phyloP scores from a whole-genome alignment of 2,888 invertebrate species.

The Tenthredo amoena region DNA sequence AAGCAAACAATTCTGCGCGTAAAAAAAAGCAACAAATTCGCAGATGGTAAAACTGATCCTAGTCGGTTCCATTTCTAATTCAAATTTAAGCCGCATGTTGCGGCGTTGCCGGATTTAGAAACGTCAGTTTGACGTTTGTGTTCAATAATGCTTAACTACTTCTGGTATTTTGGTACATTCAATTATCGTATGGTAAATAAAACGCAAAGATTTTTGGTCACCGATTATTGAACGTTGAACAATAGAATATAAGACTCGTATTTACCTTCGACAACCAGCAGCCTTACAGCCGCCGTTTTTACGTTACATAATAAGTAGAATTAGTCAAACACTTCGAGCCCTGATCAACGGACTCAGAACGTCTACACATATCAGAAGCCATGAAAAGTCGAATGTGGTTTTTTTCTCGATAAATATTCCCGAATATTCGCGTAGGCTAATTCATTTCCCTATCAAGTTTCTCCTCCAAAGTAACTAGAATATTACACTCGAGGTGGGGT shows the following conservation, averaged over 20 bases:
- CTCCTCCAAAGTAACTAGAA: neutral
- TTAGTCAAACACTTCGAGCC: neutral
- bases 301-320: slow-evolving; percentile 33
- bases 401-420: neutral
- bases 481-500: slow-evolving; percentile 4
- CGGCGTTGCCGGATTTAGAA: slow-evolving; percentile 9
- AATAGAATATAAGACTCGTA: neutral
- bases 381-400: neutral
- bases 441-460: slow-evolving; percentile 2
- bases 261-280: slow-evolving; percentile 24
- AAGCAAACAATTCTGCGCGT: neutral
- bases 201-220: neutral
- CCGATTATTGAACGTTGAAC: neutral
- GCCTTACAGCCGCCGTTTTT: slow-evolving; percentile 27
- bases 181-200: neutral
- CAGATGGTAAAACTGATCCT: neutral
- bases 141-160: neutral
- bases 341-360: neutral
- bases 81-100: neutral
- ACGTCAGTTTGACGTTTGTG: slow-evolving; percentile 17
- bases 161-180: neutral
- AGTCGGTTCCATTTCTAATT: neutral
- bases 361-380: slow-evolving; percentile 16
- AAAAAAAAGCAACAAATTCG: neutral
- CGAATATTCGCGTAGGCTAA: neutral